These are phyloP conservation scores for Neuroscelio doddi DNA, from an alignment of 2,888 invertebrate species.

Conservation along the genomic window DNA sequence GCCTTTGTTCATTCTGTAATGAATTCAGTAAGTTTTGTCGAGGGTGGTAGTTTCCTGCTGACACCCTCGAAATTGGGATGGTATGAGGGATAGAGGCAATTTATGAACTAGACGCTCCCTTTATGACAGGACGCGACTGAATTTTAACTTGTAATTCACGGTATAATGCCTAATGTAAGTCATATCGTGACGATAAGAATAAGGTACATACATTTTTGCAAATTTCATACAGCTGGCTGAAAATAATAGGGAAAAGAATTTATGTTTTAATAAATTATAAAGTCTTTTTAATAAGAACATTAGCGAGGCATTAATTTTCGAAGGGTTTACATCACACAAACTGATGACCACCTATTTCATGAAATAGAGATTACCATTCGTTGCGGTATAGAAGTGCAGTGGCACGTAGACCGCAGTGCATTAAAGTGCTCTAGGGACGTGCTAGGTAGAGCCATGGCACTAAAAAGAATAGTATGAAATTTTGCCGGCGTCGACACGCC, in stretches of 20 bases:
- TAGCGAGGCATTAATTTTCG: too few species aligned
- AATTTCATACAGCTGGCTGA: too few species aligned
- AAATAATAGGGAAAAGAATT: too few species aligned
- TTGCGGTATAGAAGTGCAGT: conserved; percentile 29
- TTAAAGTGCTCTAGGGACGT: conserved; percentile 33
- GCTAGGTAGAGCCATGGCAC: conserved; percentile 16
- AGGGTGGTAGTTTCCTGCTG: conserved; percentile 70
- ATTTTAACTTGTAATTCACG: conserved; percentile 68
- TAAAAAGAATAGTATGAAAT: conserved; percentile 40
- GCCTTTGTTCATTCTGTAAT: conserved; percentile 68
- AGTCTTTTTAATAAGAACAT: too few species aligned
- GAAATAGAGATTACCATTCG: background rate
- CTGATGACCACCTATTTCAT: conserved; percentile 4
- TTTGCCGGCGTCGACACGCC: conserved; percentile 40
- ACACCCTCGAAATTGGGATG: conserved; percentile 69
- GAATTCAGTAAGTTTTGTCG: conserved; percentile 70
- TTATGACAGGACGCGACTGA: conserved; percentile 67
- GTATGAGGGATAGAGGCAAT: conserved; percentile 56
- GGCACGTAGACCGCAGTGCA: conserved; percentile 32
- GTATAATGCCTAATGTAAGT: conserved; percentile 46
- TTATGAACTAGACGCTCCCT: conserved; percentile 69
- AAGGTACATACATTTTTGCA: too few species aligned
- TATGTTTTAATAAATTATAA: too few species aligned
- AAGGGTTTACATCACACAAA: background rate
- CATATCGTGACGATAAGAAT: background rate